A percentile compares a stretch with the other conserved stretches of the same genome.
These are phyloP conservation scores for Petrolisthes cinctipes DNA, from an alignment of 2,888 invertebrate genomes.

Conservation along the genomic window DNA sequence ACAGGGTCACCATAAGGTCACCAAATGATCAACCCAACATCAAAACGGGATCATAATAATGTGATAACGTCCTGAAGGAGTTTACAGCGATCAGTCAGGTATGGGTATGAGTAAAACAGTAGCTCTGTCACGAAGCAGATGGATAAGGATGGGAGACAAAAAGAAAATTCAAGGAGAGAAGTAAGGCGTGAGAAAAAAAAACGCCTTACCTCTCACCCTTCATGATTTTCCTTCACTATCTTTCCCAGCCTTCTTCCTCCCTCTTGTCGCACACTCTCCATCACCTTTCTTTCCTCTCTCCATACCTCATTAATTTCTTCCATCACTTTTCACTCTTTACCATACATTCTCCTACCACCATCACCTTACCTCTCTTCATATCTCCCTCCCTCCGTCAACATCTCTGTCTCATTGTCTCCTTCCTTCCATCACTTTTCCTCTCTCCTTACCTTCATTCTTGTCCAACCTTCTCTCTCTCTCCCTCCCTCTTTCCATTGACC, in stretches of 20 bases:
- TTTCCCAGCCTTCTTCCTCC: background rate
- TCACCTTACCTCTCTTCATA: background rate
- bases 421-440: background rate
- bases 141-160: background rate
- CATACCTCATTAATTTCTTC: background rate
- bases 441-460: background rate
- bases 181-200: background rate
- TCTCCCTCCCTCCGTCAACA: background rate
- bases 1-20: too few species aligned
- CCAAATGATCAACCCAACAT: too few species aligned
- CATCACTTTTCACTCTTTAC: background rate
- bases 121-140: background rate
- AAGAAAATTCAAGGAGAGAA: background rate
- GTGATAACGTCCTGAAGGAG: too few species aligned
- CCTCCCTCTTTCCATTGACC: background rate
- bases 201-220: background rate
- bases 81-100: too few species aligned
- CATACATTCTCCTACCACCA: background rate
- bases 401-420: background rate
- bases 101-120: too few species aligned
- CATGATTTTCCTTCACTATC: background rate
- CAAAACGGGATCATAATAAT: too few species aligned
- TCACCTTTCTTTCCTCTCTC: background rate
- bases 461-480: background rate
- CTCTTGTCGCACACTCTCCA: background rate